Evolutionary conservation across 1,140 invertebrate genomes (phyloP), one percentile per base, ranked within the genome.

Genomic region (Cylas formicarius): DNA sequence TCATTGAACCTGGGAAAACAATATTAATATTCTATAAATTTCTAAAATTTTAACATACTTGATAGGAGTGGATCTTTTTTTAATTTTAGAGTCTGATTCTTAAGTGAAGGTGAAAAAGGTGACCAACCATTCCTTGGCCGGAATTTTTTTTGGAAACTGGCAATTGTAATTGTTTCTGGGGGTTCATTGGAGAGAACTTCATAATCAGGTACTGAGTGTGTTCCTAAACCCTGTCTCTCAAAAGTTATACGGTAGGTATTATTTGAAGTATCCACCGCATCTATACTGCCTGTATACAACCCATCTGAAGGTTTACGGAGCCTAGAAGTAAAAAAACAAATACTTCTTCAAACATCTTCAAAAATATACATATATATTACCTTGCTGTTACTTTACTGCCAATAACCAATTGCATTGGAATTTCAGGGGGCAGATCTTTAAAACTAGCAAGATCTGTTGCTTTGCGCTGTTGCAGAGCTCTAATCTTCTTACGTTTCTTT

Each of bases 181-280:
- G 82, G 78, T 55, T 95, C 91, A 68, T 91, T 90, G 13, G 90
- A 92, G 66, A 95, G 69, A 49, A 97, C 92, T 81, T 97, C 93
- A 72, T 84, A 95, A 72, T 97, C 94, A 11, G 90, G 91, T 40
- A 98, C 88, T 39, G 93, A 95, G 66, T 95, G 90, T 8, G 93
- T 96, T 4, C 94, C 94, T 19, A 98, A 71, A 9, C 91, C 92
- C 27, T 80, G 78, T 44, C 92, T 74, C 65, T 98, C 94, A 72
- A 99, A 99, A 1, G 90, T 92, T 41, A 99, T 90, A 57, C 96
- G 76, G 63, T 99, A 99, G n/a, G 90, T 92, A 61, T 94, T 93
- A 62, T 94, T 92, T 3, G 90, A 85, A 2, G 92, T 94, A 63
- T 97, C 92, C n/a, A 97, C 84, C 23, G 93, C 96, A 70, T 97